Evolutionary conservation across 2,797 vertebrate genomes (phyloP).

Genomic region (Premnoplex brunnescens): DNA sequence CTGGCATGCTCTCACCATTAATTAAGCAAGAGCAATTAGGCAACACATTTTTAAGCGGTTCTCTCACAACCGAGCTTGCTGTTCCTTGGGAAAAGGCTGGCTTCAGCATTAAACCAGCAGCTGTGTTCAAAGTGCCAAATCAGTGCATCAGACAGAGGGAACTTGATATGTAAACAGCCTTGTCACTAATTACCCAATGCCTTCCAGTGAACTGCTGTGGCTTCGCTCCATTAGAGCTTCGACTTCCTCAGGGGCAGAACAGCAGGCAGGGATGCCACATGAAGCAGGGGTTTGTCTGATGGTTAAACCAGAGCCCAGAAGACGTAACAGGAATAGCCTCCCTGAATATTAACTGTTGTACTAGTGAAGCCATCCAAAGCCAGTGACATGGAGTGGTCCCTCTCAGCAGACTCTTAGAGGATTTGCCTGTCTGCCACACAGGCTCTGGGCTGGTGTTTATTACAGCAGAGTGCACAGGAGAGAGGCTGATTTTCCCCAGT

Average conservation of each 20-base stretch:
- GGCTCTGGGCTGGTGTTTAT: background rate
- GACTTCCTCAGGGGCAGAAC: background rate
- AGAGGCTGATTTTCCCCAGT: background rate
- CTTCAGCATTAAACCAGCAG: background rate
- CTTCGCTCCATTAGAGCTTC: background rate
- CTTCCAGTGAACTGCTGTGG: background rate
- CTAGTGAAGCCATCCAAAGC: background rate
- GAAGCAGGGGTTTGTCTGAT: background rate
- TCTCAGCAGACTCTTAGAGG: background rate
- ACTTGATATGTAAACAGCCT: slow-evolving; percentile 50
- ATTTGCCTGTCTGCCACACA: background rate
- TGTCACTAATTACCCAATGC: slow-evolving; percentile 16
- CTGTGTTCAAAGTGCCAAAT: background rate
- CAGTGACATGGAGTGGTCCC: background rate
- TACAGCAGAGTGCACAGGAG: background rate
- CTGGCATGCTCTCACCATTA: background rate
- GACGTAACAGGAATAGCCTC: background rate
- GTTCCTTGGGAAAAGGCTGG: slow-evolving; percentile 34
- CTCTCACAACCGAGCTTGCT: background rate
- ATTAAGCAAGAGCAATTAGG: slow-evolving; percentile 49
- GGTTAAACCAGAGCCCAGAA: background rate
- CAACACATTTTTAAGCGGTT: slow-evolving; percentile 34
- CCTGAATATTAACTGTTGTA: background rate
- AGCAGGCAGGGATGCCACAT: background rate
- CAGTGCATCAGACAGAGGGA: background rate